Base-by-base conservation (phyloP, 1,140 invertebrate genomes). In the Globodera ellingtonae region DNA sequence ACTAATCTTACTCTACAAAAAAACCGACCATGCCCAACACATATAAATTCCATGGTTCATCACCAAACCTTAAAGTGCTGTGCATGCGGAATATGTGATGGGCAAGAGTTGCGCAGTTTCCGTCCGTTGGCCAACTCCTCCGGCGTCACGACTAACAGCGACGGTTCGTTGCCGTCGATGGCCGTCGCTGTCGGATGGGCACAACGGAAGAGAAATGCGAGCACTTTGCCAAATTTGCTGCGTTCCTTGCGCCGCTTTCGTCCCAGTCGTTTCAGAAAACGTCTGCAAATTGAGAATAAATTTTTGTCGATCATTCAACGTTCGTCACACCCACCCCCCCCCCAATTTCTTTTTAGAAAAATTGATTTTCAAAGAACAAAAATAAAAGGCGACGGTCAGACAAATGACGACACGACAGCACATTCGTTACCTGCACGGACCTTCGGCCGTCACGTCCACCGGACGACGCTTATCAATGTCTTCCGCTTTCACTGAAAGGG, bases 391-490 rank as follows among this genome's bases (percentile, higher is more conserved):
- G 4, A 13, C 50, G 50, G 7, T 52, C 7, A 9, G 0, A 52
- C 50, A 52, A 52, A 52, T 7, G 7, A 52, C 10, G 6, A 9
- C 10, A 50, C 10, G 10, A 9, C 10, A 52, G 7, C 50, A 52
- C 10, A 7, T 6, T 50, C 6, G 3, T 70, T 18, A 47, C 67
- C 46, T 70, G 67, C 67, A 70, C 48, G 35, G 56, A 13, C 52
- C 62, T 44, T 66, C 75, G 46, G 78, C 59, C 10, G 77, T 72
- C n/a, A 81, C 76, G 67, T 81, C 80, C 13, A 81, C 79, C 6
- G 80, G 80, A 15, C 80, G 79, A 15, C 80, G 76, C 52, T 80
- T 80, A 62, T 81, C 80, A 62, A 80, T 80, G 78, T 81, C 80
- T 1, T 67, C 44, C 10, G 56, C 73, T 47, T 80, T 47, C 9